Conservation (phyloP, 2,113 vertebrate species). For the Thryonomys swinderianus region DNA sequence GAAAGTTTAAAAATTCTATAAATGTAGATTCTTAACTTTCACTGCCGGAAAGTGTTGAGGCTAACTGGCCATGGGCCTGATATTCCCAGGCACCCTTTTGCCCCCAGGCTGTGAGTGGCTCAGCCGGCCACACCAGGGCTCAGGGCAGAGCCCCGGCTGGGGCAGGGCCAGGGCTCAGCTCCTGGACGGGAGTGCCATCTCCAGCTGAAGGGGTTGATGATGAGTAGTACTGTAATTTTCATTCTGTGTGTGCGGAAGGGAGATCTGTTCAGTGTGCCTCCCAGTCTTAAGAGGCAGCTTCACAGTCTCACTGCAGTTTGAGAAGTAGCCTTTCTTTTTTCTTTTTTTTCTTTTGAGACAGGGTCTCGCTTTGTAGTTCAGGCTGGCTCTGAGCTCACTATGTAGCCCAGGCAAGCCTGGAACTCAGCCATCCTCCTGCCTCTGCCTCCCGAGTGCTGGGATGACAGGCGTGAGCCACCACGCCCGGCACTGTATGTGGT, state of each 20-base stretch:
- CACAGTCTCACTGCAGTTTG: not conserved
- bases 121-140: not conserved
- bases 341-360: too few relatives aligned
- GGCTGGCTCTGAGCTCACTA: too few relatives aligned
- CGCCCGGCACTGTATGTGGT: too few relatives aligned
- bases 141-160: not conserved
- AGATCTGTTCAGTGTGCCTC: not conserved
- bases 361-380: too few relatives aligned
- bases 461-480: too few relatives aligned
- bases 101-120: not conserved
- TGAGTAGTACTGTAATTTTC: not conserved
- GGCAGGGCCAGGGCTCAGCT: not conserved
- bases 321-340: not conserved
- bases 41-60: not conserved
- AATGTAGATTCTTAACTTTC: not conserved
- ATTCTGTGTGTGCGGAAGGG: not conserved
- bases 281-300: not conserved
- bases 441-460: too few relatives aligned
- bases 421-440: too few relatives aligned
- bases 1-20: not conserved
- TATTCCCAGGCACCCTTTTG: not conserved
- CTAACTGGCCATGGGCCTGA: not conserved
- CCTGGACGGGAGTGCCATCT: not conserved
- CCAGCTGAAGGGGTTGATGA: not conserved
- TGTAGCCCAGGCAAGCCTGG: too few relatives aligned